Percentiles rank a stretch among this genome's conserved stretches.
Evolutionary conservation across 2,113 vertebrate genomes (phyloP).

Genomic region (Phyllostomus hastatus): DNA sequence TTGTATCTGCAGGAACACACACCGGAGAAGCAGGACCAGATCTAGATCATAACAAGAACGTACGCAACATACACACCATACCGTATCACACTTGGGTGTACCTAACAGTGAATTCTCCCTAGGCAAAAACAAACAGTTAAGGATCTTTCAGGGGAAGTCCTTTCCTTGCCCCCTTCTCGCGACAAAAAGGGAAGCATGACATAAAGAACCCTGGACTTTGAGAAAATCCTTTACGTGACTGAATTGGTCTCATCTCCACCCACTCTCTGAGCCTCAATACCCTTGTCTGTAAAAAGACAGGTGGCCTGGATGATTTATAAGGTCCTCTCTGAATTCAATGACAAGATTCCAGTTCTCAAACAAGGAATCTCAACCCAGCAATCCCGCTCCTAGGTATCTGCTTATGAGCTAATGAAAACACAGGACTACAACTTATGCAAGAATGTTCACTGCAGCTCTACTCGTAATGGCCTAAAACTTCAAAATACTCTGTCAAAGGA

Average conservation of each 20-base stretch:
- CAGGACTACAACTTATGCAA: not conserved
- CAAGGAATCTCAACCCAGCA: not conserved
- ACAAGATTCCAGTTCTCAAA: slow-evolving; percentile 12
- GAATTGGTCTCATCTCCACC: not conserved
- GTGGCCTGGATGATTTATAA: not conserved
- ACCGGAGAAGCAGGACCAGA: not conserved
- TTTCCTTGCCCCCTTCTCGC: not conserved
- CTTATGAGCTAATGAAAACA: not conserved
- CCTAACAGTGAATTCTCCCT: not conserved
- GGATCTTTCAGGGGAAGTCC: not conserved
- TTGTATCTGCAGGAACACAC: not conserved
- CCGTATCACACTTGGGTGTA: not conserved
- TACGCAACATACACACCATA: not conserved
- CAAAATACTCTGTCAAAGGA: not conserved
- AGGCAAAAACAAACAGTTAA: not conserved
- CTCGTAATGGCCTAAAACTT: not conserved
- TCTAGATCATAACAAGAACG: not conserved
- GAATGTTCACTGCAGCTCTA: not conserved
- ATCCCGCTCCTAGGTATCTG: not conserved
- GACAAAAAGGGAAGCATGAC: not conserved
- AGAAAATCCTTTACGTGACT: not conserved
- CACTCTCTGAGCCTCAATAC: not conserved
- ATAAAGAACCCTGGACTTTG: not conserved
- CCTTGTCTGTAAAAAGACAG: not conserved
- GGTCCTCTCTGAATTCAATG: not conserved